A percentile compares a stretch with the other conserved stretches of the same genome.
Conservation (phyloP, 30 jellyfish, hydroid and myxozoan species). For the Turritopsis dohrnii region DNA sequence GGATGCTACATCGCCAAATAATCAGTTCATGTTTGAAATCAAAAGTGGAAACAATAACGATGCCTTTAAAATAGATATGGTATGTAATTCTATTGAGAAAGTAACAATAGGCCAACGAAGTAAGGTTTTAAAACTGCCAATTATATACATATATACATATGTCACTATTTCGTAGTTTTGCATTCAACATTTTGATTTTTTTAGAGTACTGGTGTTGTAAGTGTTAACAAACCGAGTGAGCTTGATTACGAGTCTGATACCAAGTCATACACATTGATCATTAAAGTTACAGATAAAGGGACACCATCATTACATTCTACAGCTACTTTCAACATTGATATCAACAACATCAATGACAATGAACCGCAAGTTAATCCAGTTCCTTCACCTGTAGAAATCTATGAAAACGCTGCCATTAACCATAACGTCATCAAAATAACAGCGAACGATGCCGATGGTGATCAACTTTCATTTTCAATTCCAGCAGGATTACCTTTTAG, state of each 20-base stretch:
- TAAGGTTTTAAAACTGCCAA: not conserved
- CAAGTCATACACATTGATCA: slow-evolving; percentile 39
- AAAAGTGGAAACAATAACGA: slow-evolving; percentile 26
- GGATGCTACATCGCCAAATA: slow-evolving; percentile 11
- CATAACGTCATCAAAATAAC: slow-evolving; percentile 45
- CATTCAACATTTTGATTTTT: no score
- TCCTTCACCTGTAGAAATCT: slow-evolving; percentile 22
- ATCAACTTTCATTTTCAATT: not conserved
- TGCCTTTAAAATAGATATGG: slow-evolving; percentile 4
- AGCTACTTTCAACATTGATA: slow-evolving; percentile 26
- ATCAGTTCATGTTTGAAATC: not conserved
- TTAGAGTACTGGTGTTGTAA: not conserved
- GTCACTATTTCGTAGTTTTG: no score
- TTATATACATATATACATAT: not conserved
- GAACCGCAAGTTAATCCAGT: slow-evolving; percentile 40
- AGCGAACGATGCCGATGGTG: slow-evolving; percentile 53
- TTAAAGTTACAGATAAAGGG: slow-evolving; percentile 67
- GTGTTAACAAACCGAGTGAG: slow-evolving; percentile 3
- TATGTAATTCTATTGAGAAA: not conserved
- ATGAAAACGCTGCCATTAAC: slow-evolving; percentile 43
- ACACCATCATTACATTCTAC: slow-evolving; percentile 51
- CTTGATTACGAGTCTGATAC: slow-evolving; percentile 13
- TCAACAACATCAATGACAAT: slow-evolving; percentile 71
- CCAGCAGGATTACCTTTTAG: slow-evolving; percentile 18
- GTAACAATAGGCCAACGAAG: not conserved